A percentile compares a stretch with the other conserved stretches of the same genome.
Evolutionary conservation across 2,113 vertebrate species (phyloP).

Genomic region (Elgaria multicarinata): DNA sequence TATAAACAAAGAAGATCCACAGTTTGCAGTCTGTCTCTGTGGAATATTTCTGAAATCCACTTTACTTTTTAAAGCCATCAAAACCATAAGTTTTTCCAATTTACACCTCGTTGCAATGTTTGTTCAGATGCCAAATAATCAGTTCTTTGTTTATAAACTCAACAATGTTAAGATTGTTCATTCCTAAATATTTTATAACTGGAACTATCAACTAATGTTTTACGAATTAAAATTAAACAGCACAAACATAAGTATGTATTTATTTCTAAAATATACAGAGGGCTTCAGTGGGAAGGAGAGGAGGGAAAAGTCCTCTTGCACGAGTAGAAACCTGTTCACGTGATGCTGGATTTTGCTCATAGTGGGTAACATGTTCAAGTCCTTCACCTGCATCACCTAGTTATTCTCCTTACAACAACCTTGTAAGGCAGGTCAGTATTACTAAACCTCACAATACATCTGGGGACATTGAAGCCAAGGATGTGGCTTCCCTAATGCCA

Average conservation of each 20-base stretch:
- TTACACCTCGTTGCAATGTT: not conserved
- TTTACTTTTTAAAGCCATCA: not conserved
- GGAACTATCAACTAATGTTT: not conserved
- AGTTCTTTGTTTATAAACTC: not conserved
- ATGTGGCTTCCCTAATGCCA: too few relatives aligned
- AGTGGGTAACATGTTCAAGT: too few relatives aligned
- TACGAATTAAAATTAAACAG: not conserved
- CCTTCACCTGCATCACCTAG: too few relatives aligned
- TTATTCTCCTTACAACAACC: too few relatives aligned
- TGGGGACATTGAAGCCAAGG: too few relatives aligned
- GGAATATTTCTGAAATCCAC: conserved; percentile 20
- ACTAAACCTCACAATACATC: too few relatives aligned
- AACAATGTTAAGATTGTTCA: not conserved
- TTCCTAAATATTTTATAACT: conserved; percentile 4
- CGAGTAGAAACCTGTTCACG: too few relatives aligned
- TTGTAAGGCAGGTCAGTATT: too few relatives aligned
- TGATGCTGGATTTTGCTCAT: too few relatives aligned
- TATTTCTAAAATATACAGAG: too few relatives aligned
- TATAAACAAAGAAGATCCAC: not conserved
- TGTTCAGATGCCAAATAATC: not conserved
- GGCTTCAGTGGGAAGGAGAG: too few relatives aligned
- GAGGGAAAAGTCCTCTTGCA: too few relatives aligned
- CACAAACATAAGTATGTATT: not conserved
- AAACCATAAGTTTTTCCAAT: not conserved
- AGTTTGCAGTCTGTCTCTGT: not conserved